Percentiles rank a stretch among this genome's conserved stretches.
Conservation (phyloP, 2,888 invertebrate species). For the Melieria crassipennis region DNA sequence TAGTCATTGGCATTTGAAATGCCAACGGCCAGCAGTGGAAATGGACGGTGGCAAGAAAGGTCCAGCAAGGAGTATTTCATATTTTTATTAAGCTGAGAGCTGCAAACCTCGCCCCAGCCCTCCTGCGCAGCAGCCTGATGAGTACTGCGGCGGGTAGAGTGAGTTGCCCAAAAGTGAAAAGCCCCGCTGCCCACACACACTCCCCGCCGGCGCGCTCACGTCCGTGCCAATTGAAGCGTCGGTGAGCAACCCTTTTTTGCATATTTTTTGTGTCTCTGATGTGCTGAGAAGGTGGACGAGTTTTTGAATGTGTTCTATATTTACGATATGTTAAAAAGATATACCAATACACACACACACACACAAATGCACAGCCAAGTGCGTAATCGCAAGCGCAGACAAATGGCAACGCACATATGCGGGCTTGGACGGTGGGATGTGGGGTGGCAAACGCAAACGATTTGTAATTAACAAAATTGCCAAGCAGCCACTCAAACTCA, state of each 20-base stretch:
- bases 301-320: not conserved
- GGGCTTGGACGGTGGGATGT: slow-evolving; percentile 22
- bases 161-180: slow-evolving; percentile 31
- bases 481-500: slow-evolving; percentile 58
- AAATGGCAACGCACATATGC: slow-evolving; percentile 34
- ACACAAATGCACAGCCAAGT: not conserved
- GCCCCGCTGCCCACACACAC: not conserved
- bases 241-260: too few relatives aligned
- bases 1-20: slow-evolving; percentile 45
- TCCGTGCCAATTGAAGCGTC: too few relatives aligned
- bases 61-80: slow-evolving; percentile 29
- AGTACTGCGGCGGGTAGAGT: slow-evolving; percentile 11
- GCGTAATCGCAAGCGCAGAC: slow-evolving; percentile 11
- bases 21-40: not conserved
- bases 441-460: slow-evolving; percentile 47
- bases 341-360: slow-evolving; percentile 24
- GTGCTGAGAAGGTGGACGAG: too few relatives aligned
- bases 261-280: too few relatives aligned
- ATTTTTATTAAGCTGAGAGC: slow-evolving; percentile 38
- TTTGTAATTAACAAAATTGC: slow-evolving; percentile 67
- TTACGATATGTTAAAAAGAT: slow-evolving; percentile 38
- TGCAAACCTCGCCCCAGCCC: not conserved
- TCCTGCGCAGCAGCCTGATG: slow-evolving; percentile 9
- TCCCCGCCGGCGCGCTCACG: not conserved
- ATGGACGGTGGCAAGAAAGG: not conserved